Evolutionary conservation across 2,888 invertebrate genomes (phyloP), one percentile per base, ranked within the genome.

Genomic region (Campopleginae sp.): DNA sequence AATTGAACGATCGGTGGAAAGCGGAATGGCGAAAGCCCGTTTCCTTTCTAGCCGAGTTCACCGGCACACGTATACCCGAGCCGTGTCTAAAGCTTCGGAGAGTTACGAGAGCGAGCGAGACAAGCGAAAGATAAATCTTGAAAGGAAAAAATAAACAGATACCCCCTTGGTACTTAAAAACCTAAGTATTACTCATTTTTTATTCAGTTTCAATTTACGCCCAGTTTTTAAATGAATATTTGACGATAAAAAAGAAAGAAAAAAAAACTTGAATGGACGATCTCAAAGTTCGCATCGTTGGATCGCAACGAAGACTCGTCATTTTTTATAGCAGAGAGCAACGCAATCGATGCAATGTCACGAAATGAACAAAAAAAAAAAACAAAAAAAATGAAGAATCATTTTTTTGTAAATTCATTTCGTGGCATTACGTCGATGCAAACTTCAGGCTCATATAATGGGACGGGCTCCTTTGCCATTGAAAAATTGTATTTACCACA

Each of bases 1-100:
- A 90, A 90, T 89, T 90, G 89, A 90, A 88, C 87, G 88, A 90
- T 89, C 88, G 81, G 88, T 88, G 89, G 88, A 89, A 89, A 90
- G 89, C 85, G 85, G 88, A 89, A 90, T 90, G 87, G 88, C 87
- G 89, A 89, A 90, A 88, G 88, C 87, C 87, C 77, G 86, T 88
- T 89, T 89, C 89, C 88, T 87, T 88, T 89, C 87, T 87, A 88
- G 79, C 63, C 88, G 88, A 87, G 80, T 82, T 86, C 83, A 72
- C 79, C 82, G 23, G 42, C 8, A 72, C 38, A 31, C 8, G 17
- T 31, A 68, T 31, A 27, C 19, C 27, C 10, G 17, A 31, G 27
- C 58, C 6, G 27, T 58, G 27, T 14, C n/a, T n/a, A 14, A 58
- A 58, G 14, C 14, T 14, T 58, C 27, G 0, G 14, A 58, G 27